A percentile compares a stretch with the other conserved stretches of the same genome.
phyloP scores from a whole-genome alignment of 2,888 invertebrate genomes.

The Aquatica leii region DNA sequence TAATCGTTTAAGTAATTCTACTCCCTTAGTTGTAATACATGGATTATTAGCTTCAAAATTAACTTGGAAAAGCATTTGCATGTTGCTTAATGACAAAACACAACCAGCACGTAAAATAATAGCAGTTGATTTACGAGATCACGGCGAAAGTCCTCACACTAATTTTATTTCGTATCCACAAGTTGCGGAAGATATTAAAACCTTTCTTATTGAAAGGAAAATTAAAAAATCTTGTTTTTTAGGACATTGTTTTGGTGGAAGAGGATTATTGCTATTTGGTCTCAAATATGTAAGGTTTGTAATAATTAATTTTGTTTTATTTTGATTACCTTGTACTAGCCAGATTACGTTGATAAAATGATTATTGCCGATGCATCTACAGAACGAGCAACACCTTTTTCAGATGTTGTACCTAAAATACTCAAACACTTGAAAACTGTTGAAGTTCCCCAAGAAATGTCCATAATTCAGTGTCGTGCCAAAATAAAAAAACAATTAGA shows the following conservation, averaged over 20 bases:
- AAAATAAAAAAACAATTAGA: too few species aligned
- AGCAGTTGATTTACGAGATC: conserved; percentile 90
- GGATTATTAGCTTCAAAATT: conserved; percentile 87
- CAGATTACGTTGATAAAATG: conserved; percentile 71
- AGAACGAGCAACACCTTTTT: too few species aligned
- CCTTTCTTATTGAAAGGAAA: conserved; percentile 70
- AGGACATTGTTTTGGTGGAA: conserved; percentile 97
- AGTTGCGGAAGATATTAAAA: conserved; percentile 77
- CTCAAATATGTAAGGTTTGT: conserved; percentile 74
- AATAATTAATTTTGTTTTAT: conserved; percentile 9
- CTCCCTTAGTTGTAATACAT: conserved; percentile 83
- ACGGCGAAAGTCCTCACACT: conserved; percentile 90
- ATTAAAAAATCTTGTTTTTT: conserved; percentile 74
- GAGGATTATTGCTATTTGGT: conserved; percentile 86
- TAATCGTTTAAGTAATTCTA: not conserved
- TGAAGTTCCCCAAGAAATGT: too few species aligned
- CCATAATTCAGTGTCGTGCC: too few species aligned
- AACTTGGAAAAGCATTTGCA: conserved; percentile 86
- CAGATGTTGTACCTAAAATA: too few species aligned
- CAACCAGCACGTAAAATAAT: conserved; percentile 75
- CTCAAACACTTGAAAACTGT: too few species aligned
- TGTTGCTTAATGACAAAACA: conserved; percentile 70
- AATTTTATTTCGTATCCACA: conserved; percentile 75
- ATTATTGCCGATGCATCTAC: conserved; percentile 75
- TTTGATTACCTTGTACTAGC: conserved; percentile 49